These are phyloP conservation scores for Heteromormyrus szaboi DNA, from an alignment of 2,797 vertebrate species.

Conservation along the genomic window DNA sequence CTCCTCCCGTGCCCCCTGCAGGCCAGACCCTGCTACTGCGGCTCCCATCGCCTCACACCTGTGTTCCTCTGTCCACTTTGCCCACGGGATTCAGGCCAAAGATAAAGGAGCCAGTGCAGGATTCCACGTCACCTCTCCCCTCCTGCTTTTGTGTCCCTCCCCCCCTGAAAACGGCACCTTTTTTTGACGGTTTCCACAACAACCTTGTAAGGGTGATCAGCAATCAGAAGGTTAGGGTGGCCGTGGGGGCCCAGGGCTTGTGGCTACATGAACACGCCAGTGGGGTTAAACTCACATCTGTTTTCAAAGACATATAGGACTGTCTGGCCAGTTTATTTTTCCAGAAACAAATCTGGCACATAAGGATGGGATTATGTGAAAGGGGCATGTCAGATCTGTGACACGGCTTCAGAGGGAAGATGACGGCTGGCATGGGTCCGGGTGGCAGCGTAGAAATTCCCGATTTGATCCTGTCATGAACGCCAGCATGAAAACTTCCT, in stretches of 20 bases:
- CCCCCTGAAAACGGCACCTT: not conserved
- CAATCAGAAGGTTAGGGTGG: not conserved
- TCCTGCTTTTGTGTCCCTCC: not conserved
- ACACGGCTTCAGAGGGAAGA: not conserved
- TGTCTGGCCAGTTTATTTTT: not conserved
- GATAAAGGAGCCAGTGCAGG: not conserved
- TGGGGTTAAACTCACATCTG: not conserved
- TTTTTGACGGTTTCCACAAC: conserved; percentile 11
- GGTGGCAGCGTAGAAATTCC: not conserved
- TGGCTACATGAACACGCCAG: not conserved
- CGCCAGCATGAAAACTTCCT: not conserved
- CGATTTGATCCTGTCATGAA: not conserved
- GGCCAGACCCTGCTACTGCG: not conserved
- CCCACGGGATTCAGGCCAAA: not conserved
- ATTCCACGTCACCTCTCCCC: not conserved
- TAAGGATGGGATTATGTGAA: not conserved
- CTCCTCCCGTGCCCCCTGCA: not conserved
- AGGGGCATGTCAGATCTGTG: not conserved
- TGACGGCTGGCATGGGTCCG: not conserved
- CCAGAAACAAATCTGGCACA: not conserved
- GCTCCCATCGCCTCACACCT: not conserved
- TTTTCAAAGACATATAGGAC: not conserved
- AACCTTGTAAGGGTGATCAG: not conserved
- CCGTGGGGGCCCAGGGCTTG: not conserved
- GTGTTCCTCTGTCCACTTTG: not conserved